Conservation (phyloP, 1,140 invertebrate genomes). For the Hyposmocoma kahamanoa region DNA sequence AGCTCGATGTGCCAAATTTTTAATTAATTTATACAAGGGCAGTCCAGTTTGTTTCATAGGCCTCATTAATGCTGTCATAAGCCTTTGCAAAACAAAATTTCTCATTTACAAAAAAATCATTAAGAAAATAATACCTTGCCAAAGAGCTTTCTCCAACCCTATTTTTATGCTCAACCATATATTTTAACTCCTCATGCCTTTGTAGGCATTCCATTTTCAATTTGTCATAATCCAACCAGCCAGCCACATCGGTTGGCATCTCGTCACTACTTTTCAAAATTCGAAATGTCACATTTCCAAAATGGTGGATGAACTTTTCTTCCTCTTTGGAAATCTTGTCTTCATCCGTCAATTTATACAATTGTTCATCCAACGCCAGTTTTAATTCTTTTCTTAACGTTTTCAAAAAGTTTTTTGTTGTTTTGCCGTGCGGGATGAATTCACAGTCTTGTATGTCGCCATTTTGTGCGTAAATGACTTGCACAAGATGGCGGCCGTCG, state of each 20-base stretch:
- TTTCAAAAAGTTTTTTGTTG: constrained; percentile 74
- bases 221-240: constrained; percentile 72
- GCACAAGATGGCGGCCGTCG: constrained; percentile 78
- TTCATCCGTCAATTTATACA: constrained; percentile 36
- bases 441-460: constrained; percentile 79
- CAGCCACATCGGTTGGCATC: constrained; percentile 57
- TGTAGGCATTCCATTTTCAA: constrained; percentile 69
- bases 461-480: constrained; percentile 78
- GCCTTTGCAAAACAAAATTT: too few species aligned
- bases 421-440: constrained; percentile 71
- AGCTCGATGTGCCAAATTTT: too few species aligned
- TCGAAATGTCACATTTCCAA: constrained; percentile 60
- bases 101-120: too few species aligned
- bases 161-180: constrained; percentile 52
- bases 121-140: constrained; percentile 54
- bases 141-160: constrained; percentile 32
- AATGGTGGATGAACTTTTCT: constrained; percentile 51
- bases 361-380: constrained; percentile 59
- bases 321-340: constrained; percentile 26
- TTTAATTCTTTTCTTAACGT: constrained; percentile 74
- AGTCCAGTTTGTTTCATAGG: too few species aligned
- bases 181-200: constrained; percentile 57
- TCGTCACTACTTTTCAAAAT: constrained; percentile 41
- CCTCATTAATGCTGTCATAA: too few species aligned
- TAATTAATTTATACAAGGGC: too few species aligned